Conservation (phyloP, 1,140 invertebrate genomes). For the Melanaphis sacchari region DNA sequence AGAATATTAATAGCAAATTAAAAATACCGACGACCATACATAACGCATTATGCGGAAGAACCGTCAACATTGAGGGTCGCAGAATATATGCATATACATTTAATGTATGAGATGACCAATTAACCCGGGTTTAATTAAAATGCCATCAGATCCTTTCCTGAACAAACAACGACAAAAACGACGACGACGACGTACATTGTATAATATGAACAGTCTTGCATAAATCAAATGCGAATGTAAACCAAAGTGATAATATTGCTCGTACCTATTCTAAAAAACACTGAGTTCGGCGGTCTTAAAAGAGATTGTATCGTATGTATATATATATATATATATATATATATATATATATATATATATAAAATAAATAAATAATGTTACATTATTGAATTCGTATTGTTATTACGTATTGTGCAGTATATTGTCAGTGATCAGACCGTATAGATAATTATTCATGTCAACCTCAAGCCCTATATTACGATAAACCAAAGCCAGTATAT, state of each 20-base stretch:
- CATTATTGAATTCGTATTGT: too few relatives aligned
- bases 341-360: too few relatives aligned
- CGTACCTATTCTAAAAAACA: too few relatives aligned
- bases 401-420: too few relatives aligned
- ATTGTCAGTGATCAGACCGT: too few relatives aligned
- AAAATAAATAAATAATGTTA: too few relatives aligned
- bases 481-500: too few relatives aligned
- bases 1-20: background rate
- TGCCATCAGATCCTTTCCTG: background rate
- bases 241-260: background rate
- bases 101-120: slow-evolving; percentile 12
- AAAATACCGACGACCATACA: background rate
- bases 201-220: background rate
- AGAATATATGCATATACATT: background rate
- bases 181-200: background rate
- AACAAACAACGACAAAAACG: background rate
- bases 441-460: too few relatives aligned
- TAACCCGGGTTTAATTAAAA: slow-evolving; percentile 38
- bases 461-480: too few relatives aligned
- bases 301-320: background rate
- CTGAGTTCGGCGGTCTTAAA: background rate
- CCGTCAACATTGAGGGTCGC: background rate
- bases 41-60: background rate
- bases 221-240: background rate
- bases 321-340: too few relatives aligned